Evolutionary conservation across 2,113 vertebrate genomes (phyloP), one percentile per base, ranked within the genome.

Genomic region (Hystrix cristata): DNA sequence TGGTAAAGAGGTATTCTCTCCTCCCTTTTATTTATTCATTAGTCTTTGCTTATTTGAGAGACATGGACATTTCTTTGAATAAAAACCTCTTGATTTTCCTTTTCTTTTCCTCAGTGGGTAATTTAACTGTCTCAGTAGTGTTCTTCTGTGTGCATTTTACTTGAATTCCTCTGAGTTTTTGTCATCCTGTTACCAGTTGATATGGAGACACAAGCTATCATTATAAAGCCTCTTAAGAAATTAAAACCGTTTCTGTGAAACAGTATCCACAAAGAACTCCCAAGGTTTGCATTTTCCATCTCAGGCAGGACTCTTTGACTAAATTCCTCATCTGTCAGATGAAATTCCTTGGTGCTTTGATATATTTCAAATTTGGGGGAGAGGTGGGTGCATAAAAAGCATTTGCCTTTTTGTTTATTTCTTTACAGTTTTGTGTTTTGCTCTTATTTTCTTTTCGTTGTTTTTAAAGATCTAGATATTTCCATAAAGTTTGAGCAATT

Each of bases 101-200:
- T 71, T 91, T 27, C 67, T 87, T 0, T 59, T 38, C 88, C 97
- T 96, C 87, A 29, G 0, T 64, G 71, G 93, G 60, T 67, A 96
- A 16, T 97, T 97, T 2, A 97, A 0, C 83, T 98, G 89, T 82
- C 88, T 96, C 83, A 85, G 64, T 96, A 97, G 95, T 78, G 67
- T 76, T 96, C 97, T 16, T 79, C 85, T 94, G 92, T 80, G 85
- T 89, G 59, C 53, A 80, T 88, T 93, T 97, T 97, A 95, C 93
- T 89, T 95, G 94, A 96, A 90, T 90, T 94, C 76, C 84, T 93
- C 90, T 43, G 71, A 90, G 65, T 62, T 93, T 97, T 89, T 87
- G 59, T 96, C 97, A 81, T 96, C 60, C 31, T 94, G 97, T 89
- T 97, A 96, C 86, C 90, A 95, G 91, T 57, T 98, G 55, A 51